Evolutionary conservation across 2,888 invertebrate species (phyloP).

Genomic region (Allacma fusca): DNA sequence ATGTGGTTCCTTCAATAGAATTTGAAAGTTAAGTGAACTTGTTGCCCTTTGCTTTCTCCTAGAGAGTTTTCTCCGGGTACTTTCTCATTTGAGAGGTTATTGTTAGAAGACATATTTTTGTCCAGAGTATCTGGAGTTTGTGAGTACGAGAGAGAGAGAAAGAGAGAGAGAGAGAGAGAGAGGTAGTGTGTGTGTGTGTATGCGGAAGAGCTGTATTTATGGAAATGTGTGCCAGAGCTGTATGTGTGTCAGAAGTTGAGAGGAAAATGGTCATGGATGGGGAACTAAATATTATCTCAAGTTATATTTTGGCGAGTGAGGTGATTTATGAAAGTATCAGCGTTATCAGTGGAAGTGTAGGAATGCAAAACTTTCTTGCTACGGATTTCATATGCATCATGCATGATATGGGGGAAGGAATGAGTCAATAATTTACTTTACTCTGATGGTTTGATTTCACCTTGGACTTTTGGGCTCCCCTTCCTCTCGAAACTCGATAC

Average conservation of each 20-base stretch:
- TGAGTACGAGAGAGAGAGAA: neutral
- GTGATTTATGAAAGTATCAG: conserved; percentile 22
- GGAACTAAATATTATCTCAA: conserved; percentile 14
- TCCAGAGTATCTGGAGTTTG: neutral
- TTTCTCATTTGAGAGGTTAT: neutral
- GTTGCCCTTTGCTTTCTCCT: neutral
- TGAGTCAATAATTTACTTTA: conserved; percentile 32
- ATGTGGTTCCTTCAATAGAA: conserved; percentile 3
- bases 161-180: too few species aligned
- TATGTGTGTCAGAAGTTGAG: neutral
- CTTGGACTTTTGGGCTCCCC: neutral
- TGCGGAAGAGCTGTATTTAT: too few species aligned
- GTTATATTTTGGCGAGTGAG: conserved; percentile 9
- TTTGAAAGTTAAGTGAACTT: conserved; percentile 11
- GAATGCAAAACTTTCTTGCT: conserved; percentile 9
- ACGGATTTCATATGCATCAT: neutral
- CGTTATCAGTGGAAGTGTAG: conserved; percentile 16
- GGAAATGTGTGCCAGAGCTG: neutral
- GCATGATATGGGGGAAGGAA: neutral
- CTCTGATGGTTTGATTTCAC: conserved; percentile 32
- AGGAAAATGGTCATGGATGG: neutral
- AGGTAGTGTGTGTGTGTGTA: too few species aligned
- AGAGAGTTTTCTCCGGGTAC: neutral
- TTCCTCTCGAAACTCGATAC: neutral
- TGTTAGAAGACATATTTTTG: too few species aligned